phyloP scores from a whole-genome alignment of 53 echinoderm and acorn worm genomes.

The Henricia sp. region DNA sequence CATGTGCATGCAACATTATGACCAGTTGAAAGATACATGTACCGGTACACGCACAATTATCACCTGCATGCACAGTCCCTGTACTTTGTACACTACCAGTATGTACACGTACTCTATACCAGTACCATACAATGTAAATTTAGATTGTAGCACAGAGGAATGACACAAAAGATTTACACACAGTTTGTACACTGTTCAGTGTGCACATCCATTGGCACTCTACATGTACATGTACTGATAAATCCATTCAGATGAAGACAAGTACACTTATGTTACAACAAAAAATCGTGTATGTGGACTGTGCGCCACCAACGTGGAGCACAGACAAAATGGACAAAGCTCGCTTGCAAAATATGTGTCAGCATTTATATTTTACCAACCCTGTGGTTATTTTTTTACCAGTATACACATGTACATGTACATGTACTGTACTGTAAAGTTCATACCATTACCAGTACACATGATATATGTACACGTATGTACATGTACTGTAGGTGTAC shows the following conservation, averaged over 20 bases:
- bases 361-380: too few species aligned
- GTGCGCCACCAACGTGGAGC: too few species aligned
- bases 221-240: too few species aligned
- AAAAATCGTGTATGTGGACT: too few species aligned
- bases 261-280: too few species aligned
- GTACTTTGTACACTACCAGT: too few species aligned
- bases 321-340: too few species aligned
- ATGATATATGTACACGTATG: too few species aligned
- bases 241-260: too few species aligned
- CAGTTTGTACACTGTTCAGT: neutral
- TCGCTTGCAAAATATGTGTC: too few species aligned
- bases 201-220: neutral
- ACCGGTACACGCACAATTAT: conserved; percentile 2
- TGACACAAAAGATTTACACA: neutral
- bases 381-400: neutral
- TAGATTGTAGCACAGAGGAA: neutral
- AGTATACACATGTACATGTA: neutral
- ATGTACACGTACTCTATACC: neutral
- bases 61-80: too few species aligned
- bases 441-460: neutral
- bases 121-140: neutral
- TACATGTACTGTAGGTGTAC: neutral
- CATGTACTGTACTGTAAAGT: neutral
- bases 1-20: too few species aligned
- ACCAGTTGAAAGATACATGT: neutral